Conservation (phyloP, 2,888 invertebrate genomes). For the Lampropteryx suffumata region DNA sequence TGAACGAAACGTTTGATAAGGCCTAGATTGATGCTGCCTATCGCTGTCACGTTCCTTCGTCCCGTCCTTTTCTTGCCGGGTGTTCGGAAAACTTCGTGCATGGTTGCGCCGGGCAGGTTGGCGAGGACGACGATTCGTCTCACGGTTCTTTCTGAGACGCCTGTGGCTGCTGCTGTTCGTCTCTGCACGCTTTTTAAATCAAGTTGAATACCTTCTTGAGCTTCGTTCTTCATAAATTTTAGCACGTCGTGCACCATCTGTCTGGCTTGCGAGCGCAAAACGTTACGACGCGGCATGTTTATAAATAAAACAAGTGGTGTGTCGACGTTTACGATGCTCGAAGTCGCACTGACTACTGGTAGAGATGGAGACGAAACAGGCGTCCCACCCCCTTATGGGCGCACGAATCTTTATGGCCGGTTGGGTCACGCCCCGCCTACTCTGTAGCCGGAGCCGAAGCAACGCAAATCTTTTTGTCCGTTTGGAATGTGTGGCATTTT, state of each 20-base stretch:
- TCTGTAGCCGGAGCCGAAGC: slow-evolving; percentile 12
- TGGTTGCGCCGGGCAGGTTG: background rate
- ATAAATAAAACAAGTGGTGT: background rate
- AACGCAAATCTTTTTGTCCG: slow-evolving; percentile 27
- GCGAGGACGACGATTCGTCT: slow-evolving; percentile 12
- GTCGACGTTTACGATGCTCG: background rate
- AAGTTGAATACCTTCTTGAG: slow-evolving; percentile 17
- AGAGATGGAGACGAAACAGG: background rate
- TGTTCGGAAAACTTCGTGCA: slow-evolving; percentile 32
- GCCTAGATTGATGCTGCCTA: slow-evolving; percentile 5
- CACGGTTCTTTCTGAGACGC: slow-evolving; percentile 24
- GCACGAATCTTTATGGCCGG: slow-evolving; percentile 17
- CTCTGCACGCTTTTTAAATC: slow-evolving; percentile 26
- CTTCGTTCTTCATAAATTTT: slow-evolving; percentile 29
- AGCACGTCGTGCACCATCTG: slow-evolving; percentile 24
- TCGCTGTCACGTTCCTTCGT: slow-evolving; percentile 35
- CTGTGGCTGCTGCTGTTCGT: slow-evolving; percentile 27
- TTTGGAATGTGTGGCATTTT: background rate
- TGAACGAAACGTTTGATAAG: slow-evolving; percentile 14
- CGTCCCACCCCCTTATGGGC: background rate
- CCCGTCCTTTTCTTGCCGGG: slow-evolving; percentile 38
- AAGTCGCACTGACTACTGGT: slow-evolving; percentile 2
- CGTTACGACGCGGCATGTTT: slow-evolving; percentile 13
- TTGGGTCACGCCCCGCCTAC: slow-evolving; percentile 36
- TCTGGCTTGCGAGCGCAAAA: slow-evolving; percentile 9